phyloP scores from a whole-genome alignment of 2,113 vertebrate species.

The Balaeniceps rex region DNA sequence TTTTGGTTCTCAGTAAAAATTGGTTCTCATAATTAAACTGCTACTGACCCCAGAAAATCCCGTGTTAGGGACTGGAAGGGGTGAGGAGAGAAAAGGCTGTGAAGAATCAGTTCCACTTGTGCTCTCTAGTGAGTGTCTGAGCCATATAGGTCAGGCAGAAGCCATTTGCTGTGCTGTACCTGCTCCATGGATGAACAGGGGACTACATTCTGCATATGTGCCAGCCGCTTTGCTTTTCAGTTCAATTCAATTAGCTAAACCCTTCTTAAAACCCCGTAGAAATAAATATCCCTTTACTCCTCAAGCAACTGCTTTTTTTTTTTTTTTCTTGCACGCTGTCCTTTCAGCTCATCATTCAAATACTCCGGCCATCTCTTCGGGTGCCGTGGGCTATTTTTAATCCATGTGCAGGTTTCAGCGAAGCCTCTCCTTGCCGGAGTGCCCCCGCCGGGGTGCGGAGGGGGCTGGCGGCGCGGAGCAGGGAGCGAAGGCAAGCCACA shows the following conservation, averaged over 20 bases:
- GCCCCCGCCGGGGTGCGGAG: not conserved
- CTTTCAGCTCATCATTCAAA: not conserved
- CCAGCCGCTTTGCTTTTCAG: not conserved
- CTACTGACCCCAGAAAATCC: not conserved
- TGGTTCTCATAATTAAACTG: not conserved
- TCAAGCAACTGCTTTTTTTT: not conserved
- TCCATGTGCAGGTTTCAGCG: not conserved
- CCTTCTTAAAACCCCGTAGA: not conserved
- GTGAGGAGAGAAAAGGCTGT: not conserved
- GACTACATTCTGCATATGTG: not conserved
- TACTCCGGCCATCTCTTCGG: not conserved
- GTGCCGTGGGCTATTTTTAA: not conserved
- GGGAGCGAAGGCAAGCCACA: conserved; percentile 44
- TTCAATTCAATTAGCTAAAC: not conserved
- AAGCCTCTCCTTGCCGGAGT: not conserved
- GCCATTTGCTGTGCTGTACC: conserved; percentile 7
- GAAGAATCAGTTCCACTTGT: not conserved
- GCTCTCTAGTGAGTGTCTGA: not conserved
- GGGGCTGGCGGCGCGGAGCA: not conserved
- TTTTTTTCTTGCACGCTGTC: not conserved
- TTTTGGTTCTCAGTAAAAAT: not conserved
- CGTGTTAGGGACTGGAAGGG: not conserved
- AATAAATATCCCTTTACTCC: not conserved
- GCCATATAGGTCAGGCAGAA: conserved; percentile 47
- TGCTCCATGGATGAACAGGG: not conserved